Conservation (phyloP, 2,888 invertebrate genomes). For the Unio delphinus region DNA sequence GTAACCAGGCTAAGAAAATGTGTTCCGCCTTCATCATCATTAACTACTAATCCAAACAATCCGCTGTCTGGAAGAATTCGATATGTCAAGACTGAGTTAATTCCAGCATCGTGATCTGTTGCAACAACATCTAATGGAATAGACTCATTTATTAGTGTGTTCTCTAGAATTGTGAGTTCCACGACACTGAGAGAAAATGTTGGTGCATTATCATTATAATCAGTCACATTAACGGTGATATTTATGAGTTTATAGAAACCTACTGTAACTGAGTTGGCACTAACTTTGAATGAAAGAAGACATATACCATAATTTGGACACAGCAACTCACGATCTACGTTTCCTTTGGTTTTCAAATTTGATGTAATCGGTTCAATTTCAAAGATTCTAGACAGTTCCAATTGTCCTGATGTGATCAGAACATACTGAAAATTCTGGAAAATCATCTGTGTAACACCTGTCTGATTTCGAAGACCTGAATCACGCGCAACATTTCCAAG, state of each 20-base stretch:
- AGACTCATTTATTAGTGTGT: slow-evolving; percentile 17
- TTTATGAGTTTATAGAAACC: slow-evolving; percentile 14
- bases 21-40: slow-evolving; percentile 45
- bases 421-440: too few relatives aligned
- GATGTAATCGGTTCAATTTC: too few relatives aligned
- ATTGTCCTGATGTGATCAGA: too few relatives aligned
- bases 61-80: slow-evolving; percentile 34
- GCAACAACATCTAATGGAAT: slow-evolving; percentile 40
- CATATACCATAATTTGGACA: too few relatives aligned
- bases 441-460: too few relatives aligned
- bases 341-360: too few relatives aligned
- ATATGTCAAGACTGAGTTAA: slow-evolving; percentile 41
- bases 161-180: slow-evolving; percentile 35
- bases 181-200: slow-evolving; percentile 79
- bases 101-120: slow-evolving; percentile 35
- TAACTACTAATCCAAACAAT: slow-evolving; percentile 41
- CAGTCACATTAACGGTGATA: slow-evolving; percentile 82
- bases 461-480: too few relatives aligned
- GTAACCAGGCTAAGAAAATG: slow-evolving; percentile 41
- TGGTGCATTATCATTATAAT: slow-evolving; percentile 97
- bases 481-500: too few relatives aligned
- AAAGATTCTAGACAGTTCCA: too few relatives aligned
- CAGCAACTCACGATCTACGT: too few relatives aligned
- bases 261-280: too few relatives aligned
- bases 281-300: too few relatives aligned